phyloP scores from a whole-genome alignment of 2,113 vertebrate species.

The Semnopithecus entellus region DNA sequence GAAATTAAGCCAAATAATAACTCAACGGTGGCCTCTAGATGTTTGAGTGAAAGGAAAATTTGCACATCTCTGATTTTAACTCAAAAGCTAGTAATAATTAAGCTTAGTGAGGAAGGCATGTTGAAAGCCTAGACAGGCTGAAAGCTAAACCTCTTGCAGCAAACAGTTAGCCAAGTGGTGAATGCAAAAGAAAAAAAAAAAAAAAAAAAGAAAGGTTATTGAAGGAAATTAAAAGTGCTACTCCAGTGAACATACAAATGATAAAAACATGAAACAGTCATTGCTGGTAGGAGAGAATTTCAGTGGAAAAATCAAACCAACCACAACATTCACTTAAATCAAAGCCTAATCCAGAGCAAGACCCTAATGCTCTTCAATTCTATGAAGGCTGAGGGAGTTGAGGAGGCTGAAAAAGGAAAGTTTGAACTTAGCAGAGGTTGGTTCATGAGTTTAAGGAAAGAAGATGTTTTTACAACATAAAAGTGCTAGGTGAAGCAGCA shows the following conservation, averaged over 20 bases:
- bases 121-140: neutral
- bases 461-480: neutral
- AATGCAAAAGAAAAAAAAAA: neutral
- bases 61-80: neutral
- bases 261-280: neutral
- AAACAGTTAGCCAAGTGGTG: neutral
- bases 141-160: neutral
- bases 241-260: neutral
- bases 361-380: neutral
- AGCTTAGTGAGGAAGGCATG: neutral
- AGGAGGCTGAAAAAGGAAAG: neutral
- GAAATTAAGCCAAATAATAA: neutral
- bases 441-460: neutral
- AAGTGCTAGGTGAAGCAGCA: neutral
- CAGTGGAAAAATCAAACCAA: neutral
- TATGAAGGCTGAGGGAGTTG: neutral
- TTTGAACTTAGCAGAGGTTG: neutral
- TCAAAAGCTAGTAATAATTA: neutral
- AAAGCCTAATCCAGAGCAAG: neutral
- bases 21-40: neutral
- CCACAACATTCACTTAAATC: neutral
- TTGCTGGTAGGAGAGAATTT: neutral
- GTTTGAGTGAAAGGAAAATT: neutral
- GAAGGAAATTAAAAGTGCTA: neutral
- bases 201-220: neutral